Conservation (phyloP, 2,888 invertebrate species). For the Aplocera efformata region DNA sequence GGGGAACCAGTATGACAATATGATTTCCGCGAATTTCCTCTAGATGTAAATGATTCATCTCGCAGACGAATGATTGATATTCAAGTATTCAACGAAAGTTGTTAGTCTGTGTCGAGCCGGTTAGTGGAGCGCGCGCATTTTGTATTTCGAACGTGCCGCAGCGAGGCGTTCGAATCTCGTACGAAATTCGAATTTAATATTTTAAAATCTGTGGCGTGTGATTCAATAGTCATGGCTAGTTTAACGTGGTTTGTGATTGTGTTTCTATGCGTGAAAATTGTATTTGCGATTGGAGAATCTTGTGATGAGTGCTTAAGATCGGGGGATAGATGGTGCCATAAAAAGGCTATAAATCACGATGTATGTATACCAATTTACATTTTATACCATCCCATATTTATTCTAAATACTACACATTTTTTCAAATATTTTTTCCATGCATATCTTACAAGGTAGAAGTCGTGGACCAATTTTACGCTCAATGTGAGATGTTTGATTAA, state of each 20-base stretch:
- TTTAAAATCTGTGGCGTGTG: too few species aligned
- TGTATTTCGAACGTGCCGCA: conserved; percentile 40
- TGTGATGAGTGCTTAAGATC: conserved; percentile 66
- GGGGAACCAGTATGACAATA: conserved; percentile 21
- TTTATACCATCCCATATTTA: too few species aligned
- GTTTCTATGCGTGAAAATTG: conserved; percentile 46
- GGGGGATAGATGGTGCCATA: conserved; percentile 58
- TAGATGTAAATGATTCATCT: conserved; percentile 69
- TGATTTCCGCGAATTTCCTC: conserved; percentile 63
- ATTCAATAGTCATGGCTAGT: conserved; percentile 38
- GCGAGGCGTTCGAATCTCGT: conserved; percentile 2
- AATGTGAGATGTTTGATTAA: too few species aligned
- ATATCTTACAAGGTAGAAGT: too few species aligned
- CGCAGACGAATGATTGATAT: conserved; percentile 34
- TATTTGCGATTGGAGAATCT: conserved; percentile 44
- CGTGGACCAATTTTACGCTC: too few species aligned
- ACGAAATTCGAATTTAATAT: conserved; percentile 1
- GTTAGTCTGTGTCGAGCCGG: conserved; percentile 49
- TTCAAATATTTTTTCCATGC: too few species aligned
- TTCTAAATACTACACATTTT: too few species aligned
- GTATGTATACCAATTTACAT: conserved; percentile 9
- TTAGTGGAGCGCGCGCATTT: conserved; percentile 44
- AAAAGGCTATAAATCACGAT: conserved; percentile 40
- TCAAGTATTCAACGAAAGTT: conserved; percentile 32
- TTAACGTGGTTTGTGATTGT: conserved; percentile 54